Percentiles rank a stretch among this genome's conserved stretches.
Evolutionary conservation across 37 sponge, comb jelly and placozoan genomes (phyloP).

Genomic region (Theonella swinhoei): DNA sequence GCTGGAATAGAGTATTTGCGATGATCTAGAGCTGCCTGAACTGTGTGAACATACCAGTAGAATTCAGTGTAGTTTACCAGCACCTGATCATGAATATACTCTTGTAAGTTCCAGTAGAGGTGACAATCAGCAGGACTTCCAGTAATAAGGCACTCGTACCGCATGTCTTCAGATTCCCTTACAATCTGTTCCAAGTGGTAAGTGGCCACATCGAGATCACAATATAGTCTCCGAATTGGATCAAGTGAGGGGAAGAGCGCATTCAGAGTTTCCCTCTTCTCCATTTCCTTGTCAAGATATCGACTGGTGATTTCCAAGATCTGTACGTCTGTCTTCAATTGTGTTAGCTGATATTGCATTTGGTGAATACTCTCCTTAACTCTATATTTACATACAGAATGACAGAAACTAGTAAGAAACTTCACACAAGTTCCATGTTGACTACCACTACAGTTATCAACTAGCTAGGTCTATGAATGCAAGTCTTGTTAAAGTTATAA

Average conservation of each 20-base stretch:
- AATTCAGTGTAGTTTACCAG: conserved; percentile 13
- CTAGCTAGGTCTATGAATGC: too few species aligned
- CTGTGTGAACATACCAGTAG: conserved; percentile 1
- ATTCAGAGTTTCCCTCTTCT: background rate
- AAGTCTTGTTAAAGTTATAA: background rate
- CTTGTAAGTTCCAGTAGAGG: background rate
- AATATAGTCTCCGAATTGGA: background rate
- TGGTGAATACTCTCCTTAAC: conserved; percentile 15
- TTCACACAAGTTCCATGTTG: too few species aligned
- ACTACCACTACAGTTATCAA: too few species aligned
- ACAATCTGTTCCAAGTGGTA: background rate
- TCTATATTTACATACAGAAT: background rate
- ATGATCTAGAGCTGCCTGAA: background rate
- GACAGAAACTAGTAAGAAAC: too few species aligned
- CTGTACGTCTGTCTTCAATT: background rate
- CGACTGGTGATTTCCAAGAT: background rate
- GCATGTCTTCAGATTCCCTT: background rate
- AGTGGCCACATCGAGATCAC: background rate
- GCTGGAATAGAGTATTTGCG: conserved; percentile 1
- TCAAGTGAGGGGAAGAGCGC: background rate
- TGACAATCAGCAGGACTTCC: conserved; percentile 6
- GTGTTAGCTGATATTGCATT: background rate
- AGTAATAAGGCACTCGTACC: conserved; percentile 8
- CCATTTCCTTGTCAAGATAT: background rate
- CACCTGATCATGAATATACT: background rate